Percentiles rank a stretch among this genome's conserved stretches.
These are phyloP conservation scores for Sweltsa coloradensis DNA, from an alignment of 1,140 invertebrate genomes.

Conservation along the genomic window DNA sequence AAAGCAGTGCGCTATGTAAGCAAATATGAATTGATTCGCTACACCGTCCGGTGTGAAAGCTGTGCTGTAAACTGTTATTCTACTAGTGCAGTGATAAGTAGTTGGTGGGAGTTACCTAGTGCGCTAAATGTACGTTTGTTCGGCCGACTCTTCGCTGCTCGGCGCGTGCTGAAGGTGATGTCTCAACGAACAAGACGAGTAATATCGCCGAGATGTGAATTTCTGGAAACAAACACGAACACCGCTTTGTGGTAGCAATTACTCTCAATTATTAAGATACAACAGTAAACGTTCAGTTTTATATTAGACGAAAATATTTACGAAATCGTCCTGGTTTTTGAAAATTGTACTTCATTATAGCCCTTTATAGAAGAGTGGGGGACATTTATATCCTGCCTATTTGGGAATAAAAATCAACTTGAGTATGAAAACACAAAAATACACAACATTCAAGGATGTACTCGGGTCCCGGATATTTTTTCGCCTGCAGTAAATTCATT, in stretches of 20 bases:
- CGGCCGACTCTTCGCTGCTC: constrained; percentile 1
- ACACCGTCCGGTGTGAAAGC: too few species aligned
- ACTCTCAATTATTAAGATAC: not conserved
- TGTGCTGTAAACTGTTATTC: too few species aligned
- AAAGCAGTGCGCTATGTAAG: too few species aligned
- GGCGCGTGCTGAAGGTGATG: not conserved
- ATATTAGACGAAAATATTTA: not conserved
- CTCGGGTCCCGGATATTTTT: too few species aligned
- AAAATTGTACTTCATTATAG: not conserved
- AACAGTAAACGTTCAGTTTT: not conserved
- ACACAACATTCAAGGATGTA: too few species aligned
- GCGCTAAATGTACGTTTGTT: constrained; percentile 6
- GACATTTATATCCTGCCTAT: too few species aligned
- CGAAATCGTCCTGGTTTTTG: not conserved
- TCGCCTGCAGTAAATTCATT: too few species aligned
- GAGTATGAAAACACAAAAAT: too few species aligned
- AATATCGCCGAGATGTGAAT: constrained; percentile 1
- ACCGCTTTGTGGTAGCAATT: not conserved
- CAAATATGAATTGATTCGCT: too few species aligned
- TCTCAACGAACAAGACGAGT: not conserved
- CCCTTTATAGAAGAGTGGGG: not conserved
- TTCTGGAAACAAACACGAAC: constrained; percentile 2
- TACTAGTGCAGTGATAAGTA: too few species aligned
- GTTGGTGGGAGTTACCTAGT: too few species aligned
- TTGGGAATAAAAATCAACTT: too few species aligned